Evolutionary conservation across 2,888 invertebrate genomes (phyloP).

Genomic region (Limnephilus marmoratus): DNA sequence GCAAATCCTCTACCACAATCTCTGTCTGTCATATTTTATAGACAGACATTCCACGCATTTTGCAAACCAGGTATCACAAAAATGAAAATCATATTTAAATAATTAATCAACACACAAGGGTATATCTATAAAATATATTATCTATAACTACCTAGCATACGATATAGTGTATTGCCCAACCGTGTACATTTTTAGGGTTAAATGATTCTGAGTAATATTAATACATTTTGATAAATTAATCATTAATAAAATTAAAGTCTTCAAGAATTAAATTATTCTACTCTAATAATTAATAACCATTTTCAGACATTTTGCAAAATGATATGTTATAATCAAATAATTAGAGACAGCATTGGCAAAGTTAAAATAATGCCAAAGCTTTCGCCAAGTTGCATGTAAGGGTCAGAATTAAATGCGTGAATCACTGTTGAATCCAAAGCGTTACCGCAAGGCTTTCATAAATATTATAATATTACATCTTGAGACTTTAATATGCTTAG

Average conservation of each 20-base stretch:
- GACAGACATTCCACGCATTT: slow-evolving; percentile 18
- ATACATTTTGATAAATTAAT: not conserved
- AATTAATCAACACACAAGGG: slow-evolving; percentile 32
- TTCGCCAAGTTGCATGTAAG: not conserved
- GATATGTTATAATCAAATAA: slow-evolving; percentile 20
- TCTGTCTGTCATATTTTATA: not conserved
- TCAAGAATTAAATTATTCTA: not conserved
- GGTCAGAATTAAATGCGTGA: not conserved
- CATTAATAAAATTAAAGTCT: slow-evolving; percentile 22
- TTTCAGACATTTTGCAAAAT: slow-evolving; percentile 17
- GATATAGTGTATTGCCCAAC: slow-evolving; percentile 40
- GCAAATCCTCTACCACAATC: slow-evolving; percentile 7
- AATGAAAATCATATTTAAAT: slow-evolving; percentile 41
- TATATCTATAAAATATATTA: slow-evolving; percentile 6
- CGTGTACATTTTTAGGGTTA: slow-evolving; percentile 19
- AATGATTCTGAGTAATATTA: slow-evolving; percentile 16
- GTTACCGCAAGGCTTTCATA: not conserved
- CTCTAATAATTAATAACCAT: not conserved
- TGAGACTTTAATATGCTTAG: not conserved
- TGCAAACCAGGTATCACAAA: slow-evolving; percentile 51
- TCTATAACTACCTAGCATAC: slow-evolving; percentile 25
- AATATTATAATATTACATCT: not conserved
- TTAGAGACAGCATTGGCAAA: not conserved
- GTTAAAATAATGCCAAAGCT: not conserved
- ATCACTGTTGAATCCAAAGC: not conserved